phyloP scores from a whole-genome alignment of 2,797 vertebrate species.

The Potorous gilbertii region DNA sequence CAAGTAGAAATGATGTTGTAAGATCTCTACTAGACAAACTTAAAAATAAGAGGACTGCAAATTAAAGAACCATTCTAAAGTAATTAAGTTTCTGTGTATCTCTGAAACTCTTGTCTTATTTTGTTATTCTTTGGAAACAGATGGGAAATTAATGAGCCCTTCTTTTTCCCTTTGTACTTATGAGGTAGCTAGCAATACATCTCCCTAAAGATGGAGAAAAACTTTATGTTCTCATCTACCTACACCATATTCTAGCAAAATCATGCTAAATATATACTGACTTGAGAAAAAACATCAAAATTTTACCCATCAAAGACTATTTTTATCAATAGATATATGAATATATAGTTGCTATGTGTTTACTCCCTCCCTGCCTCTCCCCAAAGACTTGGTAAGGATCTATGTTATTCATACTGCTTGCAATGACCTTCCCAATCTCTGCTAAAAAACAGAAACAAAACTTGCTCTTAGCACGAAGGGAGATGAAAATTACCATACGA shows the following conservation, averaged over 20 bases:
- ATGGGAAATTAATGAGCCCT: not conserved
- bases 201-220: not conserved
- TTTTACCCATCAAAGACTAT: not conserved
- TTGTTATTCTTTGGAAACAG: not conserved
- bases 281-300: not conserved
- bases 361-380: not conserved
- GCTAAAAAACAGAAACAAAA: not conserved
- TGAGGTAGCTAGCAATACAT: not conserved
- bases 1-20: slow-evolving; percentile 38
- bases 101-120: slow-evolving; percentile 53
- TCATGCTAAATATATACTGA: not conserved
- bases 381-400: not conserved
- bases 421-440: not conserved
- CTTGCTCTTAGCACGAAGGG: not conserved
- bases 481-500: not conserved
- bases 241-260: not conserved
- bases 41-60: slow-evolving; percentile 56
- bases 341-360: not conserved
- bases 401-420: not conserved
- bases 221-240: not conserved
- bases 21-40: slow-evolving; percentile 58
- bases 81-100: slow-evolving; percentile 48
- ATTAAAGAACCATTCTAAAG: slow-evolving; percentile 71
- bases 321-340: not conserved
- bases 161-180: not conserved